phyloP scores from a whole-genome alignment of 2,113 vertebrate genomes.

The Phrynosoma platyrhinos region DNA sequence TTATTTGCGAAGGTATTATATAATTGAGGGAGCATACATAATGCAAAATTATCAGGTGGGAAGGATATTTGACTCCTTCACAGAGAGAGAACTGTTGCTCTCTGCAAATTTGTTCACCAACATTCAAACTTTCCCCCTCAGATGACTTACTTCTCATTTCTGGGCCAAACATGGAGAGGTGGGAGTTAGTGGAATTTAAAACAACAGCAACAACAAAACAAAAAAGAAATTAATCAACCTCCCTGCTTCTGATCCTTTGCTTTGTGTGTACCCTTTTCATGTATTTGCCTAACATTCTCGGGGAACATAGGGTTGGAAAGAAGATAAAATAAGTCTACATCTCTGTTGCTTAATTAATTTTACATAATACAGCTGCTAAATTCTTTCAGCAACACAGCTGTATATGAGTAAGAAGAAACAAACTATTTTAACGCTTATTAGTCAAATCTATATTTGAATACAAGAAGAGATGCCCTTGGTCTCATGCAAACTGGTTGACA shows the following conservation, averaged over 20 bases:
- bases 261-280: neutral
- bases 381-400: neutral
- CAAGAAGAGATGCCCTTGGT: neutral
- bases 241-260: neutral
- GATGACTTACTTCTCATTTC: neutral
- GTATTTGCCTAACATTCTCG: neutral
- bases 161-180: neutral
- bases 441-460: neutral
- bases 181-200: neutral
- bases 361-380: neutral
- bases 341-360: neutral
- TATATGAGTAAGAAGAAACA: neutral
- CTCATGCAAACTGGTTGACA: neutral
- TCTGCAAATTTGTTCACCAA: neutral
- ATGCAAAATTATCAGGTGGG: neutral
- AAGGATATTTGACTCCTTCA: fast-evolving
- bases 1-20: neutral
- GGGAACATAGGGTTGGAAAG: neutral
- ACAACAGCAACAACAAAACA: no score
- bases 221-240: neutral
- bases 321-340: neutral
- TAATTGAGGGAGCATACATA: no score
- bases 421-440: no score
- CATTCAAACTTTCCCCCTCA: neutral
- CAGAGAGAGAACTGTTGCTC: neutral